Percentiles rank a stretch among this genome's conserved stretches.
These are phyloP conservation scores for Pimephales promelas DNA, from an alignment of 2,113 vertebrate species.

Conservation along the genomic window DNA sequence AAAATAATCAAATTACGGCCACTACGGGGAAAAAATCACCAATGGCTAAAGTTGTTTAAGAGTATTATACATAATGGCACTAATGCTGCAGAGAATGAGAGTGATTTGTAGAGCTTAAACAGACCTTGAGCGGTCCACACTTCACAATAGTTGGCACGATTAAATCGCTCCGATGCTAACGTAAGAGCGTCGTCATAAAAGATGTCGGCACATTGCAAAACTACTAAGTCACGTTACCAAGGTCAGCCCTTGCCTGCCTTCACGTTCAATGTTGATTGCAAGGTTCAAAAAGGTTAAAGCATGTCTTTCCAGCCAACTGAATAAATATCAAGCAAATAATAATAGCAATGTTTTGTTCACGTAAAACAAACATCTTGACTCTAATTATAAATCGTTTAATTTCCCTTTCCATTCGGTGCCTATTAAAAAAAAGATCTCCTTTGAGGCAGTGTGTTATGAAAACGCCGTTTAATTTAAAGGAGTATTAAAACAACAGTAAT, in stretches of 20 bases:
- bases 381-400: slow-evolving; percentile 71
- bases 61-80: slow-evolving; percentile 63
- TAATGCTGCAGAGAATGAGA: slow-evolving; percentile 41
- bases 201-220: neutral
- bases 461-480: slow-evolving; percentile 73
- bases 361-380: slow-evolving; percentile 65
- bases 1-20: slow-evolving; percentile 83
- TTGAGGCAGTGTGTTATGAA: slow-evolving; percentile 70
- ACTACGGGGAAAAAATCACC: slow-evolving; percentile 62
- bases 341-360: slow-evolving; percentile 26
- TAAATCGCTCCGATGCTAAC: neutral
- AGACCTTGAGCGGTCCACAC: slow-evolving; percentile 31
- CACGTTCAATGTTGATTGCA: neutral
- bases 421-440: slow-evolving; percentile 66
- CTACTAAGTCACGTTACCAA: neutral
- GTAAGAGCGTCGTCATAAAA: neutral
- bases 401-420: slow-evolving; percentile 58
- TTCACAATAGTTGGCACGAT: slow-evolving; percentile 51
- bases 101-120: slow-evolving; percentile 59
- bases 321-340: slow-evolving; percentile 36
- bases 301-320: neutral
- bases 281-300: neutral
- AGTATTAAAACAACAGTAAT: slow-evolving; percentile 77
- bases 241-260: neutral
- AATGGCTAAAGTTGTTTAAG: slow-evolving; percentile 75